These are phyloP conservation scores for Noctilio leporinus DNA, from an alignment of 2,113 vertebrate genomes.

Conservation along the genomic window DNA sequence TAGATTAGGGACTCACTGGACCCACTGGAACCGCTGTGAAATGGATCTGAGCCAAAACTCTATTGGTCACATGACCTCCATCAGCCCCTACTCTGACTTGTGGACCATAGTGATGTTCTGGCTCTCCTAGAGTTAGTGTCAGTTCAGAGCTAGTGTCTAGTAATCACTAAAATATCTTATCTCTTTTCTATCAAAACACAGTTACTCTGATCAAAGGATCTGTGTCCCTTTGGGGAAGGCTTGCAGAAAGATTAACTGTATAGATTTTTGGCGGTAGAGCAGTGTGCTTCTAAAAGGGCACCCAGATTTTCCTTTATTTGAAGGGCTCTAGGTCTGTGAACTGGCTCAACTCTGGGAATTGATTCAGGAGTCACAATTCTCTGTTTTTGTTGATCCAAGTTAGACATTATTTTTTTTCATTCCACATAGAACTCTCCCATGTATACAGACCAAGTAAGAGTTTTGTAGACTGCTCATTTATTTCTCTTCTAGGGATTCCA, in stretches of 20 bases:
- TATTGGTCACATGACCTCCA: neutral
- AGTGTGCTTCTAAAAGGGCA: neutral
- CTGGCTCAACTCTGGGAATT: neutral
- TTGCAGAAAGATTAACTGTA: neutral
- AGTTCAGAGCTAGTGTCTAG: neutral
- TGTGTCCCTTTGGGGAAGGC: neutral
- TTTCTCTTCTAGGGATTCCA: neutral
- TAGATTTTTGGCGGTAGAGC: neutral
- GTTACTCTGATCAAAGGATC: neutral
- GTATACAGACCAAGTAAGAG: neutral
- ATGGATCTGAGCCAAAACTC: neutral
- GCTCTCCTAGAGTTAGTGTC: neutral
- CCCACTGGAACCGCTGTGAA: neutral
- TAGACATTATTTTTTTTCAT: neutral
- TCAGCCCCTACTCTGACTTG: neutral
- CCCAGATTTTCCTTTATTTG: neutral
- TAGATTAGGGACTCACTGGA: neutral
- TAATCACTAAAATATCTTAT: neutral
- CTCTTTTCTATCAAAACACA: neutral
- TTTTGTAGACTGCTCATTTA: neutral
- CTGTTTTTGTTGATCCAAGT: neutral
- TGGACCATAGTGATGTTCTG: neutral
- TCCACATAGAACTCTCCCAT: neutral
- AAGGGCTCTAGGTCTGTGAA: neutral
- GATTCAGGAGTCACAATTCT: neutral